Percentiles rank a stretch among this genome's conserved stretches.
These are phyloP conservation scores for Lasioglossum leucozonium DNA, from an alignment of 2,888 invertebrate genomes.

Conservation along the genomic window DNA sequence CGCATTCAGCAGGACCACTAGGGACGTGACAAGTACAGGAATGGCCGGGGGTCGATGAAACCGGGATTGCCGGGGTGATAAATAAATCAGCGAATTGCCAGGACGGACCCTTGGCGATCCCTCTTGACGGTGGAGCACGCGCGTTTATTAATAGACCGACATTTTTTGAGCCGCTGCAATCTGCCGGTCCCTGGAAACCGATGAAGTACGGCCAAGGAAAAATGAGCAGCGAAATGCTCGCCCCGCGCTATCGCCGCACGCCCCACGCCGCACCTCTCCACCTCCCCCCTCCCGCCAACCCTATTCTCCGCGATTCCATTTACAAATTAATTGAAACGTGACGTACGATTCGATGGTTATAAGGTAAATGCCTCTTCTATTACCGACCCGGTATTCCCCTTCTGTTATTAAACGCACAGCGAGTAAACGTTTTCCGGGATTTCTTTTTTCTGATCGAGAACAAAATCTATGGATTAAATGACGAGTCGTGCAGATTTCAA, in stretches of 20 bases:
- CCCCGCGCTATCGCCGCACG: not conserved
- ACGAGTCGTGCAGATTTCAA: too few species aligned
- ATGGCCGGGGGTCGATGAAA: slow-evolving; percentile 27
- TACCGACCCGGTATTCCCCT: not conserved
- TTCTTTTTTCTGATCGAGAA: too few species aligned
- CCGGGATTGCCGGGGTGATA: slow-evolving; percentile 42
- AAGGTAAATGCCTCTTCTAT: not conserved
- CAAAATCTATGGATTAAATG: too few species aligned
- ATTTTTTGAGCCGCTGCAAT: slow-evolving; percentile 26
- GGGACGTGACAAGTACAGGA: slow-evolving; percentile 42
- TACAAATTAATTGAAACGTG: slow-evolving; percentile 13
- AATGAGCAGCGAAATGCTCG: slow-evolving; percentile 14
- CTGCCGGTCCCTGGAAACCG: slow-evolving; percentile 26
- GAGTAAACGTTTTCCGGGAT: not conserved
- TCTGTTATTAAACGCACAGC: not conserved
- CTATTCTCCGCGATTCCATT: slow-evolving; percentile 5
- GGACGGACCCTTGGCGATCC: slow-evolving; percentile 34
- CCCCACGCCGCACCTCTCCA: not conserved
- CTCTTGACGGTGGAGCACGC: slow-evolving; percentile 17
- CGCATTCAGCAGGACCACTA: slow-evolving; percentile 49
- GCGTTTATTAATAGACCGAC: slow-evolving; percentile 45
- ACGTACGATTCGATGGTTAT: slow-evolving; percentile 2
- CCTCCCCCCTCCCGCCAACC: too few species aligned
- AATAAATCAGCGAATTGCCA: slow-evolving; percentile 61
- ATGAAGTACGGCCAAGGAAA: slow-evolving; percentile 26